Evolutionary conservation across 2,888 invertebrate species (phyloP).

Genomic region (Amblyteles armatorius): DNA sequence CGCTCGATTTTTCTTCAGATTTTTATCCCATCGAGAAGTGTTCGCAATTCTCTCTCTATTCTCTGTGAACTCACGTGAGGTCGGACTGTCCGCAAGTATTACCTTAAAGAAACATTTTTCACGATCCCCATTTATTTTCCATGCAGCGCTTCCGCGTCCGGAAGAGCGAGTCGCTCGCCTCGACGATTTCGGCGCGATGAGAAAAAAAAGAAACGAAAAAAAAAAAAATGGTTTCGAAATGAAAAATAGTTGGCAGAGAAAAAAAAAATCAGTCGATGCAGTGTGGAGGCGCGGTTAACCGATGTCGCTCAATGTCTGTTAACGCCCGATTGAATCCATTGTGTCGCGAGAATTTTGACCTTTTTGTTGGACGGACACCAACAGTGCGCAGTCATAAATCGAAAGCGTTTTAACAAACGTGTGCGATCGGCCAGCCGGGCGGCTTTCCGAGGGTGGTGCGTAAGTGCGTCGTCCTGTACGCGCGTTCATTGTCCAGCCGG

Average conservation of each 20-base stretch:
- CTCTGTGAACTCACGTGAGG: no score
- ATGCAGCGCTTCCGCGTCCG: neutral
- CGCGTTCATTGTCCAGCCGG: neutral
- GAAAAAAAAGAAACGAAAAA: neutral
- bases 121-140: constrained; percentile 20
- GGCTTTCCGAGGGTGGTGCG: neutral
- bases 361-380: neutral
- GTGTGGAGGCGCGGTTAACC: constrained; percentile 48
- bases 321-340: constrained; percentile 52
- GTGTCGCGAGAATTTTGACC: constrained; percentile 32
- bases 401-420: constrained; percentile 10
- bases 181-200: neutral
- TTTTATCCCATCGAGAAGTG: no score
- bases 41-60: no score
- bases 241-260: constrained; percentile 6
- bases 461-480: neutral
- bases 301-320: constrained; percentile 43
- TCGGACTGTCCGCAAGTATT: no score
- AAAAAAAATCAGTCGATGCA: constrained; percentile 12
- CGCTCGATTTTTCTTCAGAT: no score
- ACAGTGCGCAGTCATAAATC: neutral
- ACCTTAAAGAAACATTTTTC: constrained; percentile 20
- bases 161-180: constrained; percentile 6
- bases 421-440: neutral
- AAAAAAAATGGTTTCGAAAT: neutral